A percentile compares a stretch with the other conserved stretches of the same genome.
Evolutionary conservation across 1,140 invertebrate species (phyloP).

Genomic region (Drepana arcuata): DNA sequence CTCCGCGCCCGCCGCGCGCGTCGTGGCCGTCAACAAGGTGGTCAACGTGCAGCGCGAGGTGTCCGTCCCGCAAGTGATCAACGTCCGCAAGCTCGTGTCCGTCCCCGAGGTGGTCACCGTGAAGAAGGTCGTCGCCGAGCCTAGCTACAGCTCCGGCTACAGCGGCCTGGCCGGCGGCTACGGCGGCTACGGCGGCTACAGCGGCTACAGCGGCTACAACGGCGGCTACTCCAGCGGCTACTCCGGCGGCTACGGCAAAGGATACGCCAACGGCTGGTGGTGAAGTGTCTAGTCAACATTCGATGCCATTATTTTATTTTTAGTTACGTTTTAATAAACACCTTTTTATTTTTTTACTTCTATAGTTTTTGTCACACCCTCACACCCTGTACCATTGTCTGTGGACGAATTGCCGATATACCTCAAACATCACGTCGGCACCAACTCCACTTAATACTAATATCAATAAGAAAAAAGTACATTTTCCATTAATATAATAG

Average conservation of each 20-base stretch:
- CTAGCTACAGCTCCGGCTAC: conserved; percentile 23
- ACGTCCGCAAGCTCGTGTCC: conserved; percentile 32
- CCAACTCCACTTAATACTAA: too few species aligned
- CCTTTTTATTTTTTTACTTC: too few species aligned
- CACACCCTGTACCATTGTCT: too few species aligned
- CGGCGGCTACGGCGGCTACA: conserved; percentile 4
- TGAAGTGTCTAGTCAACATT: conserved; percentile 11
- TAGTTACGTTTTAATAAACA: too few species aligned
- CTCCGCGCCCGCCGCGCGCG: conserved; percentile 11
- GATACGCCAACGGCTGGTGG: conserved; percentile 22
- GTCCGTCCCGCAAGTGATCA: conserved; percentile 31
- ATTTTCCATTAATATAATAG: too few species aligned
- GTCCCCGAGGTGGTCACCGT: conserved; percentile 39
- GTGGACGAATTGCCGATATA: too few species aligned
- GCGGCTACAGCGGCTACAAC: neutral
- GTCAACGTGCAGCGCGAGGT: conserved; percentile 31
- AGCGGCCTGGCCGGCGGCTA: conserved; percentile 17
- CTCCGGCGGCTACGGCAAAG: conserved; percentile 1
- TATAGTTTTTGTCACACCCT: too few species aligned
- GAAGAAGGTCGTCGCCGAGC: conserved; percentile 30
- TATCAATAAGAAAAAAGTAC: too few species aligned
- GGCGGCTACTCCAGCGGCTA: neutral
- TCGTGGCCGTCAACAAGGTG: conserved; percentile 32
- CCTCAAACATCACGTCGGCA: too few species aligned
- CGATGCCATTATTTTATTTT: neutral